These are phyloP conservation scores for Scopus umbretta DNA, from an alignment of 2,113 vertebrate species.

Conservation along the genomic window DNA sequence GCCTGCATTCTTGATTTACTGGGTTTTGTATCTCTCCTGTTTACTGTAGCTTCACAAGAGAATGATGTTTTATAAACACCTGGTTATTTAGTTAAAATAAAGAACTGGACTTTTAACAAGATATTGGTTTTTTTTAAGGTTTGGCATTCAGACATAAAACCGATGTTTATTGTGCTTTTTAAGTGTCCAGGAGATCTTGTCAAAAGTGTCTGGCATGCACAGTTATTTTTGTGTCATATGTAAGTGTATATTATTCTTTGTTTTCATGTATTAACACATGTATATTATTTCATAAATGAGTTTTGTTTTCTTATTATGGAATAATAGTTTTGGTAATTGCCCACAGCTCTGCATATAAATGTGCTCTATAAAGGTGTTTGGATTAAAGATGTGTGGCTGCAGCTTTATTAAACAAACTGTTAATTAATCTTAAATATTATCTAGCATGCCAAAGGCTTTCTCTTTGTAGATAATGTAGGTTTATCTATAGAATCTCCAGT, in stretches of 20 bases:
- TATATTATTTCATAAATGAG: conserved; percentile 35
- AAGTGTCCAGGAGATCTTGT: conserved; percentile 19
- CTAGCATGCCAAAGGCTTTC: neutral
- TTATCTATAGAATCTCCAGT: conserved; percentile 36
- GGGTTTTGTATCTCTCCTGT: conserved; percentile 16
- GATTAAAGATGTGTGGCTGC: conserved; percentile 38
- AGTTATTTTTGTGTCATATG: conserved; percentile 52
- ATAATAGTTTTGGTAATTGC: conserved; percentile 2
- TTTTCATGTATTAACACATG: neutral
- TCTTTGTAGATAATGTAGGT: neutral
- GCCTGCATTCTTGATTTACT: neutral
- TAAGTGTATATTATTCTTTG: conserved; percentile 20
- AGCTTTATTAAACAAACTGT: conserved; percentile 43
- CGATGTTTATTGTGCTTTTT: conserved; percentile 54
- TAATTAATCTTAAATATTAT: conserved; percentile 51
- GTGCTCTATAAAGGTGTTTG: conserved; percentile 10
- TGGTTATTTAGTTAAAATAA: conserved; percentile 67
- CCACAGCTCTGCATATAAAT: conserved; percentile 13
- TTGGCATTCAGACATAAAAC: conserved; percentile 59
- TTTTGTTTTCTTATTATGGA: conserved; percentile 19
- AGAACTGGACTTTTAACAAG: conserved; percentile 57
- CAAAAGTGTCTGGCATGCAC: conserved; percentile 50
- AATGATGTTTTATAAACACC: conserved; percentile 67
- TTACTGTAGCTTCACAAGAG: conserved; percentile 53
- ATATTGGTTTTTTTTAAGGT: conserved; percentile 11